These are phyloP conservation scores for Seriola dumerili DNA, from an alignment of 2,113 vertebrate species.

Conservation along the genomic window DNA sequence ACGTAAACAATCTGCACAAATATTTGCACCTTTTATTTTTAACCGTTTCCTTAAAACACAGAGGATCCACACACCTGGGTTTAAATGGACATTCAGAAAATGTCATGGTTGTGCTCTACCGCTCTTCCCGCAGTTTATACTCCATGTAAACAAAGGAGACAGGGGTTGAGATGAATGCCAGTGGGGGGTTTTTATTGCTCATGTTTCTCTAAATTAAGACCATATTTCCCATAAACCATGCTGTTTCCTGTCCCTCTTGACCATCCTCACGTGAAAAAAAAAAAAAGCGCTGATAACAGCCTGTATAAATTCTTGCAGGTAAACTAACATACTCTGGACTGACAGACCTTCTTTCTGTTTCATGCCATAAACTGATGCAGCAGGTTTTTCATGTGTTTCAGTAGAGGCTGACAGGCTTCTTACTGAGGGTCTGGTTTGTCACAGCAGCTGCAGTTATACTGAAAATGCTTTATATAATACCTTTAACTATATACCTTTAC, in stretches of 20 bases:
- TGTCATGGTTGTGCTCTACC: too few species aligned
- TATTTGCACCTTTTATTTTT: background rate
- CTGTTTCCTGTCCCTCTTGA: conserved; percentile 4
- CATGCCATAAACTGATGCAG: too few species aligned
- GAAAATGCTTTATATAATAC: too few species aligned
- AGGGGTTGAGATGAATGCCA: background rate
- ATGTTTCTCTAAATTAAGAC: background rate
- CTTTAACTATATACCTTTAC: too few species aligned
- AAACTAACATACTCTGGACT: background rate
- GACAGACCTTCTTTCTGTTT: background rate
- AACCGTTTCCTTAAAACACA: too few species aligned
- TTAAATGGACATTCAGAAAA: too few species aligned
- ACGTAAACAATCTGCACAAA: background rate
- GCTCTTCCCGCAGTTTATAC: too few species aligned
- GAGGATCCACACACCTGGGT: too few species aligned
- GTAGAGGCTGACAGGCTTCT: too few species aligned
- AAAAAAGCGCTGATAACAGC: background rate
- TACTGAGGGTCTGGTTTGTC: too few species aligned
- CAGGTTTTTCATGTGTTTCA: background rate
- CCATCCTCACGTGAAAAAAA: background rate
- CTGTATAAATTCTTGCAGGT: background rate
- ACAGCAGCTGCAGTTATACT: too few species aligned
- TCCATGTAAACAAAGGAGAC: background rate
- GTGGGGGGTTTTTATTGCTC: background rate
- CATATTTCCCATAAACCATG: conserved; percentile 46